Evolutionary conservation across 2,113 vertebrate genomes (phyloP), one percentile per base, ranked within the genome.

Genomic region (Aviceda subcristata): DNA sequence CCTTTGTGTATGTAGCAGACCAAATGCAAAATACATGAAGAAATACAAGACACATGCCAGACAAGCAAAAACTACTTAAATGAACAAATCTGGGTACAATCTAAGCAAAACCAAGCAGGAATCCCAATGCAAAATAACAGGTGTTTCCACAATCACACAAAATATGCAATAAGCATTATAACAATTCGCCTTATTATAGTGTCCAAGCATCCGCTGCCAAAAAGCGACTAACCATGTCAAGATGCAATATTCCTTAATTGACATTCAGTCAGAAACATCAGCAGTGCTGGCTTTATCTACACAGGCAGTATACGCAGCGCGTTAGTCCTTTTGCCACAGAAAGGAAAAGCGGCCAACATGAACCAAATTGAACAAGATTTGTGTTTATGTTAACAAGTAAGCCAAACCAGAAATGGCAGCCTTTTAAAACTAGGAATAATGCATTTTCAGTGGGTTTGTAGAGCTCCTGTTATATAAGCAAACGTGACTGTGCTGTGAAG

Each of bases 161-260:
- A 96, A 94, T 92, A 94, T 86, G 92, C 94, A 91, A 86, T 75
- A 60, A 94, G 96, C 97, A 93, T 91, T 79, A 62, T 75, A 95
- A 94, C 24, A 79, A 90, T 98, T 98, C 96, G 98, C 98, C 98
- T 98, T 98, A 98, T 98, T 98, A 98, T 98, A 98, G 97, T 97
- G 95, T 98, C 98, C 96, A 98, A 98, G 97, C 95, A 97, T 93
- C 97, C 21, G 91, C 97, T 98, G 97, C 97, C 97, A 97, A 94
- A 96, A 88, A 97, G 90, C 86, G 4, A 97, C 79, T 80, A 92
- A 95, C 82, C 86, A 55, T 85, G 91, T 96, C 94, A 85, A 95
- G 97, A 97, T 98, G 97, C 98, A 98, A 78, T 97, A 97, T 97
- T 98, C 96, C 97, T 97, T 90, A 89, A 97, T 91, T 96, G 88